phyloP scores from a whole-genome alignment of 2,113 vertebrate species.

The Nettapus auritus region DNA sequence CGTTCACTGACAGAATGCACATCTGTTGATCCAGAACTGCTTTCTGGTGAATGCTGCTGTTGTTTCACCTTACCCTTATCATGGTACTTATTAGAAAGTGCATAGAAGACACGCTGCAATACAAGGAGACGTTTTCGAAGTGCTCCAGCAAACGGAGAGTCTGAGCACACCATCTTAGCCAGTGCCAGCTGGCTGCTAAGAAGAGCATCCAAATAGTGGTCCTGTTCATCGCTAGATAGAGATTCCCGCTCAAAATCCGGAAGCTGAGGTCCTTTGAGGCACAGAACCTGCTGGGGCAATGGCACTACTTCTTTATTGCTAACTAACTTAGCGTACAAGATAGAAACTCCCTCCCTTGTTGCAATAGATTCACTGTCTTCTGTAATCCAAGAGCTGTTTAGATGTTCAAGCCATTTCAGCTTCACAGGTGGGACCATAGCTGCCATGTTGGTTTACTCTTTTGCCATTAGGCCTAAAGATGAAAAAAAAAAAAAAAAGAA shows the following conservation, averaged over 20 bases:
- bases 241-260: constrained; percentile 98
- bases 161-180: constrained; percentile 98
- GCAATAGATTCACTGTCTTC: constrained; percentile 98
- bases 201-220: constrained; percentile 97
- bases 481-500: neutral
- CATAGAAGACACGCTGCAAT: constrained; percentile 95
- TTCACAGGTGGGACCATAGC: constrained; percentile 97
- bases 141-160: constrained; percentile 94
- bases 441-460: constrained; percentile 90
- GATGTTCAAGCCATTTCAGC: constrained; percentile 98
- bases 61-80: constrained; percentile 97
- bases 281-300: constrained; percentile 95
- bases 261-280: constrained; percentile 96
- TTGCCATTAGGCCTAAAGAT: constrained; percentile 87
- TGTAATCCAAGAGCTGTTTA: constrained; percentile 98
- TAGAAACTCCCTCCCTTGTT: constrained; percentile 92
- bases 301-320: constrained; percentile 96
- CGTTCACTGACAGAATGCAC: constrained; percentile 93
- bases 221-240: constrained; percentile 96
- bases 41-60: constrained; percentile 94
- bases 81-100: constrained; percentile 97
- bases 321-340: constrained; percentile 92
- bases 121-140: constrained; percentile 93
- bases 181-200: constrained; percentile 96
- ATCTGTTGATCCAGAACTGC: constrained; percentile 87